These are phyloP conservation scores for Gandaritis pyraliata DNA, from an alignment of 2,888 invertebrate species.

Conservation along the genomic window DNA sequence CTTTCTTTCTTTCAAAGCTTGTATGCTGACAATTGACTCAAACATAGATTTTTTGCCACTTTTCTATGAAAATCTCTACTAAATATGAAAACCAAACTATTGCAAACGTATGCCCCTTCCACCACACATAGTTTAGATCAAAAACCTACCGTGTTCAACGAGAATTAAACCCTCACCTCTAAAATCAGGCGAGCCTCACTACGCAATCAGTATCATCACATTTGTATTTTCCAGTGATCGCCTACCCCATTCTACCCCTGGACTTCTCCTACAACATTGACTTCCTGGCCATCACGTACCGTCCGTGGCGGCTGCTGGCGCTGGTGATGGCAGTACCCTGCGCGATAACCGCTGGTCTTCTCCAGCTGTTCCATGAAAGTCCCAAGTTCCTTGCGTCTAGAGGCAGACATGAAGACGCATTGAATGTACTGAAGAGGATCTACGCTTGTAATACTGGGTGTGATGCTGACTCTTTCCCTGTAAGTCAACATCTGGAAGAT, in stretches of 20 bases:
- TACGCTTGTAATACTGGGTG: conserved; percentile 72
- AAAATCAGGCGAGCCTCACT: too few relatives aligned
- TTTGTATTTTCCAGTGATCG: conserved; percentile 22
- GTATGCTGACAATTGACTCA: too few relatives aligned
- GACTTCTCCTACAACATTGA: conserved; percentile 70
- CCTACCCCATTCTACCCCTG: conserved; percentile 85
- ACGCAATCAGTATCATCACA: too few relatives aligned
- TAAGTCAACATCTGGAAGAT: too few relatives aligned
- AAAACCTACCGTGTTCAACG: too few relatives aligned
- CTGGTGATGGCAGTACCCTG: conserved; percentile 87
- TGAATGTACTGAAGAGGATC: conserved; percentile 72
- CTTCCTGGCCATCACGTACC: conserved; percentile 82
- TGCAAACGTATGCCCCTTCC: too few relatives aligned
- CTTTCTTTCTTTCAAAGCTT: too few relatives aligned
- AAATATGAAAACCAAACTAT: too few relatives aligned
- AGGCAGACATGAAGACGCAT: conserved; percentile 84
- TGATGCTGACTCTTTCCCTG: conserved; percentile 65
- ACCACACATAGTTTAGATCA: too few relatives aligned
- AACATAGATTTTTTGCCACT: too few relatives aligned
- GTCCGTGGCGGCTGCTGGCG: conserved; percentile 91
- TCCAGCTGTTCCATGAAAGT: conserved; percentile 88
- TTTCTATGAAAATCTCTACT: too few relatives aligned
- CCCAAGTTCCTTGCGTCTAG: conserved; percentile 89
- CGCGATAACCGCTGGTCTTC: conserved; percentile 84
- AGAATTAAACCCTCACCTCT: neutral